phyloP scores from a whole-genome alignment of 2,888 invertebrate species.

The Lepidocyrtinus sp. region DNA sequence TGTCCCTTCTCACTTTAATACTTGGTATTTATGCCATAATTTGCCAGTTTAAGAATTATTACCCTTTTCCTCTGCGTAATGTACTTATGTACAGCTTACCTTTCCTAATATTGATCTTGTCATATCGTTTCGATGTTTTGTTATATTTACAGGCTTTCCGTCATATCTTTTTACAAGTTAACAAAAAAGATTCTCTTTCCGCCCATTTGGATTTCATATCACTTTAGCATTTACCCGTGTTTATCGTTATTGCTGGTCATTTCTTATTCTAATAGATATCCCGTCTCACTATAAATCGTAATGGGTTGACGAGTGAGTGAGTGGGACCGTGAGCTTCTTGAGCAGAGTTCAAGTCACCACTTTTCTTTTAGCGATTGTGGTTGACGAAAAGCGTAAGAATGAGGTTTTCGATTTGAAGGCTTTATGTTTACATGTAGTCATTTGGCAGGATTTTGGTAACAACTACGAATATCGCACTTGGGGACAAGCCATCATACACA shows the following conservation, averaged over 20 bases:
- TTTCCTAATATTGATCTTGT: conserved; percentile 7
- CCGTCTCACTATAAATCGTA: too few relatives aligned
- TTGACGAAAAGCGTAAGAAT: too few relatives aligned
- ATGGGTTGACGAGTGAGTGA: too few relatives aligned
- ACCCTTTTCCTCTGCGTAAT: neutral
- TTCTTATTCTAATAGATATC: too few relatives aligned
- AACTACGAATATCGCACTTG: too few relatives aligned
- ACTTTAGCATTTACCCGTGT: neutral
- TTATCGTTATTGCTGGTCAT: neutral
- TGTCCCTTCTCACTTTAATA: conserved; percentile 9
- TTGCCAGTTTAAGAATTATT: neutral
- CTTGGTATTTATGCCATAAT: neutral
- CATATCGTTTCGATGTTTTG: neutral
- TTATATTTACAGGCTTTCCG: neutral
- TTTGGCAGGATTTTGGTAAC: too few relatives aligned
- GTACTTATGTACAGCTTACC: neutral
- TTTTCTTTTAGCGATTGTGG: too few relatives aligned
- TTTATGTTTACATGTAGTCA: too few relatives aligned
- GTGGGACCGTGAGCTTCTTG: too few relatives aligned
- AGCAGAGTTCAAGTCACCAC: too few relatives aligned
- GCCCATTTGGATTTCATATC: conserved; percentile 4
- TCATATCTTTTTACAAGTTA: neutral
- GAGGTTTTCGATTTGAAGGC: too few relatives aligned
- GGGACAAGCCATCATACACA: neutral
- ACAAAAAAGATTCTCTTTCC: neutral